These are phyloP conservation scores for Nasua narica DNA, from an alignment of 2,797 vertebrate species.

Conservation along the genomic window DNA sequence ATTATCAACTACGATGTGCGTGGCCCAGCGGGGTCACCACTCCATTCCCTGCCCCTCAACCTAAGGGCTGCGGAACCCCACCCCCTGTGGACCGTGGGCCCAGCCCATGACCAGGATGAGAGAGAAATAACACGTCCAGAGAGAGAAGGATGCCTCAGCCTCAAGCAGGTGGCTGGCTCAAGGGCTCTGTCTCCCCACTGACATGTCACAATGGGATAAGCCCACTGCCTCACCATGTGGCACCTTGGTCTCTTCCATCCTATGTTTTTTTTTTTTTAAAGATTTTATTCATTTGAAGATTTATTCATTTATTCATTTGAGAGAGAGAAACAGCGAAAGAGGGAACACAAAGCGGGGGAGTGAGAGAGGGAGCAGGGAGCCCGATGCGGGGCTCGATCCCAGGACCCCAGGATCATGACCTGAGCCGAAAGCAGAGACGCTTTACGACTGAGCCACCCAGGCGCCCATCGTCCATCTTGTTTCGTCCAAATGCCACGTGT, in stretches of 20 bases:
- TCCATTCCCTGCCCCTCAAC: neutral
- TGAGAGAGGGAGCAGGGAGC: too few species aligned
- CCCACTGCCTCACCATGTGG: neutral
- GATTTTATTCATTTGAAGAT: too few species aligned
- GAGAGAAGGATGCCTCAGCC: neutral
- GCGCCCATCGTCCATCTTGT: neutral
- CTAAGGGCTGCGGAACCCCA: neutral
- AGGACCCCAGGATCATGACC: too few species aligned
- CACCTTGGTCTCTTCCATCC: neutral
- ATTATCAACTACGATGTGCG: fast-evolving
- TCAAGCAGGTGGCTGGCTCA: neutral
- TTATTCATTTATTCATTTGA: too few species aligned
- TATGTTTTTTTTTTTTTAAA: too few species aligned
- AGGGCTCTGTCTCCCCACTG: neutral
- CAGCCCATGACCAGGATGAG: neutral
- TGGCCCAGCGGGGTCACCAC: too few species aligned
- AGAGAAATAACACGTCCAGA: neutral
- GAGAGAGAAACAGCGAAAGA: too few species aligned
- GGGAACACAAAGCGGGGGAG: too few species aligned
- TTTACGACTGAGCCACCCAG: too few species aligned
- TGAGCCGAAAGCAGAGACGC: too few species aligned
- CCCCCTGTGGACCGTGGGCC: fast-evolving
- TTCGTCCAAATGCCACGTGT: neutral
- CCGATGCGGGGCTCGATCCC: too few species aligned
- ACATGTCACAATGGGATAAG: neutral